These are phyloP conservation scores for Gobius niger DNA, from an alignment of 2,113 vertebrate genomes.

Conservation along the genomic window DNA sequence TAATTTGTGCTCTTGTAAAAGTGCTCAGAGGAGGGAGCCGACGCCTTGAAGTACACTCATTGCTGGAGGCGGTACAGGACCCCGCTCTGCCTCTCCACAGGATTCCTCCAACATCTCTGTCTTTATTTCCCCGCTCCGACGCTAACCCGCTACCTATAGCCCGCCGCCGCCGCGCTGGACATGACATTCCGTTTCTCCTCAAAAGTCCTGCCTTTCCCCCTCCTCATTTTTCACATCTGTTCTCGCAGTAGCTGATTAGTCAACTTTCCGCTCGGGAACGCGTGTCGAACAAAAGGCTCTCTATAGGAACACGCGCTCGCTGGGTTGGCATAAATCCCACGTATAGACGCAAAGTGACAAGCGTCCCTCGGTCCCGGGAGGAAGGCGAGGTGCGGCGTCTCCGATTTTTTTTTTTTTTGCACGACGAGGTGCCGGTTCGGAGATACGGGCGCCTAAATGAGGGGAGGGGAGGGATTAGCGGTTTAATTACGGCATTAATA, in stretches of 20 bases:
- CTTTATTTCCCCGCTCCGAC: constrained; percentile 60
- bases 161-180: constrained; percentile 26
- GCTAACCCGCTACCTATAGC: constrained; percentile 48
- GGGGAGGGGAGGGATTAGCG: constrained; percentile 41
- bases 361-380: constrained; percentile 55
- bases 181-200: constrained; percentile 23
- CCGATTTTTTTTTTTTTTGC: constrained; percentile 30
- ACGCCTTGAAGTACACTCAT: constrained; percentile 63
- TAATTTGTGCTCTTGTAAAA: constrained; percentile 71
- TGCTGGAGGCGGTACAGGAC: constrained; percentile 64
- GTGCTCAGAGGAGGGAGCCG: constrained; percentile 50
- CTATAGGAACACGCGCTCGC: constrained; percentile 39
- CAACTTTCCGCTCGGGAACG: constrained; percentile 39
- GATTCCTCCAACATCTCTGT: constrained; percentile 53
- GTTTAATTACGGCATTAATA: constrained; percentile 75
- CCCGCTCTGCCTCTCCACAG: constrained; percentile 62
- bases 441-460: constrained; percentile 63
- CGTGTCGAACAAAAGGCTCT: constrained; percentile 35
- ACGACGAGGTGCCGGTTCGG: constrained; percentile 36
- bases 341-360: constrained; percentile 53
- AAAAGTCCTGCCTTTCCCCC: background rate
- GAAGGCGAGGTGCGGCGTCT: constrained; percentile 41
- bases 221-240: constrained; percentile 24
- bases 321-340: constrained; percentile 43
- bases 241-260: constrained; percentile 35